These are phyloP conservation scores for Aphidius ervi DNA, from an alignment of 1,140 invertebrate genomes.

Conservation along the genomic window DNA sequence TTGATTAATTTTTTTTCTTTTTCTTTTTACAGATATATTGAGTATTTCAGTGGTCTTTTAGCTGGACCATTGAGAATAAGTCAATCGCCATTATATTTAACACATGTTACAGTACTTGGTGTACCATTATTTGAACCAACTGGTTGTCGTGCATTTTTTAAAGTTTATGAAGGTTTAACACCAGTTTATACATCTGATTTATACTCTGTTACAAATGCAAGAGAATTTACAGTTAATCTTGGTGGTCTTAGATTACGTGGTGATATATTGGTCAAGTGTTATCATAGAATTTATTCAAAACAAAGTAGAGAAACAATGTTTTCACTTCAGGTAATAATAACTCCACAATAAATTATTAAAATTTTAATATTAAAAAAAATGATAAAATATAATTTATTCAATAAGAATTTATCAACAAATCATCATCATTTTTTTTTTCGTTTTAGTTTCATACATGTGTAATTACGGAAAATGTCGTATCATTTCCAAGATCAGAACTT, in stretches of 20 bases:
- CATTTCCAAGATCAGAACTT: constrained; percentile 80
- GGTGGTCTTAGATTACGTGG: constrained; percentile 74
- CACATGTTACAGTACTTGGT: constrained; percentile 80
- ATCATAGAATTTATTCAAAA: constrained; percentile 62
- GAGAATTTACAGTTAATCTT: constrained; percentile 68
- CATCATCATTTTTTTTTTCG: constrained; percentile 59
- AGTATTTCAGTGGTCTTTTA: constrained; percentile 85
- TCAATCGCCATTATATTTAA: constrained; percentile 78
- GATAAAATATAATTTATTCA: neutral
- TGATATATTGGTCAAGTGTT: constrained; percentile 87
- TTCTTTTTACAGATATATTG: constrained; percentile 67
- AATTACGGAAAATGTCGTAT: constrained; percentile 75
- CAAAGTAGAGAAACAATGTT: constrained; percentile 51
- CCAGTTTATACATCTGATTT: constrained; percentile 79
- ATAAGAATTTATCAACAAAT: neutral
- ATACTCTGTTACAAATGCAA: constrained; percentile 52
- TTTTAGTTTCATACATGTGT: constrained; percentile 91
- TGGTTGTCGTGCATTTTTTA: constrained; percentile 77
- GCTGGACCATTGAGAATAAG: constrained; percentile 84
- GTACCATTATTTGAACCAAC: constrained; percentile 71
- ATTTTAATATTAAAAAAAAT: neutral
- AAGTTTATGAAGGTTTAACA: constrained; percentile 79
- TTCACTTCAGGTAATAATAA: constrained; percentile 44
- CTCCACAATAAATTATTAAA: neutral
- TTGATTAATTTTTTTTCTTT: constrained; percentile 14